phyloP scores from a whole-genome alignment of 2,888 invertebrate genomes.

The Elmis aenea region DNA sequence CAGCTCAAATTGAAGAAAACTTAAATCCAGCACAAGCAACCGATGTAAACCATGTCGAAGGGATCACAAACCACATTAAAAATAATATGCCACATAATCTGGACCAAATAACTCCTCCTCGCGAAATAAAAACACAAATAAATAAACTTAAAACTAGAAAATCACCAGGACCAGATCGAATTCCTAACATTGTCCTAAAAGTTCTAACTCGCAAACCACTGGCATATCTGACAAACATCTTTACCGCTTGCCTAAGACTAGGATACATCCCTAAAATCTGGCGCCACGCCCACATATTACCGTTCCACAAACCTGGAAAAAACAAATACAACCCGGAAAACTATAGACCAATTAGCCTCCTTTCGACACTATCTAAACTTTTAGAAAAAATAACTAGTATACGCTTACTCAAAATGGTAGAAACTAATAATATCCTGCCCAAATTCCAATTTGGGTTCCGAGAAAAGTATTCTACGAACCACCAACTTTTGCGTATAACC shows the following conservation, averaged over 20 bases:
- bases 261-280: conserved; percentile 14
- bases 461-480: conserved; percentile 13
- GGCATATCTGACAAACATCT: conserved; percentile 13
- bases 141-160: conserved; percentile 1
- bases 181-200: not conserved
- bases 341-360: conserved; percentile 17
- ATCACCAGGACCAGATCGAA: not conserved
- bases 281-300: conserved; percentile 16
- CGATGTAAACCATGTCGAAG: not conserved
- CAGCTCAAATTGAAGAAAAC: conserved; percentile 2
- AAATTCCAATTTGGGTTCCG: conserved; percentile 29
- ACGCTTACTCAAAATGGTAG: not conserved
- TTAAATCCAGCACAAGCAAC: conserved; percentile 1
- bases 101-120: conserved; percentile 1
- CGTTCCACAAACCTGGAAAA: conserved; percentile 17
- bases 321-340: conserved; percentile 10
- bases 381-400: conserved; percentile 21
- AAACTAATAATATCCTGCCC: too few relatives aligned
- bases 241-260: conserved; percentile 8
- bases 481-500: too few relatives aligned
- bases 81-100: conserved; percentile 4
- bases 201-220: conserved; percentile 13
- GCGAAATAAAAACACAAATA: conserved; percentile 1
- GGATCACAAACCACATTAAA: conserved; percentile 18
- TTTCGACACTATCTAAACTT: conserved; percentile 17